phyloP scores from a whole-genome alignment of 1,140 invertebrate species.

The Elymnias hypermnestra region DNA sequence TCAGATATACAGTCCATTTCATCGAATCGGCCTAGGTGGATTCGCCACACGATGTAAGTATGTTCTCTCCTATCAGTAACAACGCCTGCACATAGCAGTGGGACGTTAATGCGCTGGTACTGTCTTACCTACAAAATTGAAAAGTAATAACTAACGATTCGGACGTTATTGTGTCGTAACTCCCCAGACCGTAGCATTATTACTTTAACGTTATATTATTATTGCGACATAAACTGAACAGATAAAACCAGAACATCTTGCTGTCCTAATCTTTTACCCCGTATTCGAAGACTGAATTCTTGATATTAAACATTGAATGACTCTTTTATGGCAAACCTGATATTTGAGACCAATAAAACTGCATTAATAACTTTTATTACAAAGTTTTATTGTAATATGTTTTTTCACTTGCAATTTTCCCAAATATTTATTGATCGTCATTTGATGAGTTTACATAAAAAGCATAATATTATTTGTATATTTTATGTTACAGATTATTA shows the following conservation, averaged over 20 bases:
- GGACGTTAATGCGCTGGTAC: too few species aligned
- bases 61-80: neutral
- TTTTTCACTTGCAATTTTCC: too few species aligned
- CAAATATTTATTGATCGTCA: too few species aligned
- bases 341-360: conserved; percentile 3
- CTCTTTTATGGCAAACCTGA: conserved; percentile 3
- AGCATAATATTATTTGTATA: too few species aligned
- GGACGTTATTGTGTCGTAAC: conserved; percentile 1
- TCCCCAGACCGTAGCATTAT: neutral
- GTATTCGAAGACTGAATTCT: conserved; percentile 3
- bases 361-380: conserved; percentile 3
- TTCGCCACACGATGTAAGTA: too few species aligned
- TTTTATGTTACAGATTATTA: too few species aligned
- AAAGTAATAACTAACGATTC: conserved; percentile 2
- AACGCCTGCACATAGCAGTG: neutral
- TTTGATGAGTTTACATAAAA: too few species aligned
- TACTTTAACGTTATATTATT: conserved; percentile 5
- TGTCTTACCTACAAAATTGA: too few species aligned
- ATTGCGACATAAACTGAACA: conserved; percentile 2
- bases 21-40: too few species aligned
- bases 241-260: conserved; percentile 7
- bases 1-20: too few species aligned
- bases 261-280: conserved; percentile 4
- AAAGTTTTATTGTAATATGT: conserved; percentile 1
- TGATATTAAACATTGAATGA: conserved; percentile 5